Evolutionary conservation across 2,797 vertebrate genomes (phyloP).

Genomic region (Falco novaeseelandiae): DNA sequence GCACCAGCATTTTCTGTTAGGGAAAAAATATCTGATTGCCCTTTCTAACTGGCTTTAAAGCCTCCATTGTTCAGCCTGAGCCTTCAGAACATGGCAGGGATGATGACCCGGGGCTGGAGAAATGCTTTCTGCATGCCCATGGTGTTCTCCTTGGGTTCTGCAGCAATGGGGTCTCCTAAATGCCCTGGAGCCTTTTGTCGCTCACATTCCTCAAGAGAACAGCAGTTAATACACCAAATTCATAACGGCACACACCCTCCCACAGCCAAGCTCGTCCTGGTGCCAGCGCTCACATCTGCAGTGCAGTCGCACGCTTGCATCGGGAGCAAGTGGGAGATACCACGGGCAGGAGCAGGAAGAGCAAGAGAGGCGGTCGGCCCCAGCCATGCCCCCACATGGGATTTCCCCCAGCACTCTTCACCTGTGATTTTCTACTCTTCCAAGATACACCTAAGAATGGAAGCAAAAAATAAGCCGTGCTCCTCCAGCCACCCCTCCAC

Average conservation of each 20-base stretch:
- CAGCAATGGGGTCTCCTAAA: neutral
- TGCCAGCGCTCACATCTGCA: neutral
- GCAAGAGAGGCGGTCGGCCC: neutral
- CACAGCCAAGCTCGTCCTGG: accelerated
- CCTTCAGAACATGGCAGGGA: neutral
- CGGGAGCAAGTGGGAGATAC: accelerated
- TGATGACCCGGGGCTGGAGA: neutral
- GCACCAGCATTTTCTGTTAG: slow-evolving; percentile 32
- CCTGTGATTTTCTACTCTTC: neutral
- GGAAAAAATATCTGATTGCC: slow-evolving; percentile 49
- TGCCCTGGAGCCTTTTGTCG: accelerated
- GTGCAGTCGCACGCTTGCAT: accelerated
- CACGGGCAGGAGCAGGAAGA: neutral
- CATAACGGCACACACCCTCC: accelerated
- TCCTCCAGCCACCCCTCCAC: neutral
- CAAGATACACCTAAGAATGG: neutral
- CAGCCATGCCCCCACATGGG: accelerated
- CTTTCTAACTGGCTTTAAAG: slow-evolving; percentile 19
- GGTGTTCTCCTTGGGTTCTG: neutral
- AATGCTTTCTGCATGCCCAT: neutral
- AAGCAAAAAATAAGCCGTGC: accelerated
- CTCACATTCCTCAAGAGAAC: accelerated
- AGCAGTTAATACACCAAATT: neutral
- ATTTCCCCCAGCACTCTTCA: neutral
- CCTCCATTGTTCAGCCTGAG: accelerated